Conservation (phyloP, 1,140 invertebrate genomes). For the Drosophila watanabei region DNA sequence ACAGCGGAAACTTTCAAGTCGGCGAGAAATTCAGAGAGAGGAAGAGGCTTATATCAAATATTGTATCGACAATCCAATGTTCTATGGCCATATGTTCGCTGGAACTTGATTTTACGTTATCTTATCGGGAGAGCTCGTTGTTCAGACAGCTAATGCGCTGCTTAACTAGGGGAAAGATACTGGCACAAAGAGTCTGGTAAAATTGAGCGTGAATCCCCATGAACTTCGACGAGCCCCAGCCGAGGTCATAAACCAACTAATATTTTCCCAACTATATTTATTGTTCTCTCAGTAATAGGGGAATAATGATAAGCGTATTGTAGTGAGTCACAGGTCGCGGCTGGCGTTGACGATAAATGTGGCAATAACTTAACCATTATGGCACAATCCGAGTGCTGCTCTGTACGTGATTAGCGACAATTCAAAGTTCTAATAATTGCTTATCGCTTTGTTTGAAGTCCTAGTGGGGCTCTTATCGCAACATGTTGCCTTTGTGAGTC, state of each 20-base stretch:
- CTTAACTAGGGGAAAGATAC: constrained; percentile 35
- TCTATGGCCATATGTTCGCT: constrained; percentile 6
- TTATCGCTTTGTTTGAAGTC: constrained; percentile 15
- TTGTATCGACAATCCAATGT: constrained; percentile 9
- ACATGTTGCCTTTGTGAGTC: constrained; percentile 8
- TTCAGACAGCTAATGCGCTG: constrained; percentile 34
- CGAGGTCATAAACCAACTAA: not conserved
- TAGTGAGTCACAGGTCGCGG: constrained; percentile 31
- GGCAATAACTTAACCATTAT: constrained; percentile 3
- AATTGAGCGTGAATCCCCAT: constrained; percentile 7
- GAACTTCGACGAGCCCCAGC: not conserved
- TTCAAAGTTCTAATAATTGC: constrained; percentile 17
- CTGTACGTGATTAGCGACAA: constrained; percentile 16
- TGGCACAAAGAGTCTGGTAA: constrained; percentile 14
- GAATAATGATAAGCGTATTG: not conserved
- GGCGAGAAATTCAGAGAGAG: not conserved
- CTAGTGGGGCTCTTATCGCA: not conserved
- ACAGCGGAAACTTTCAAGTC: constrained; percentile 30
- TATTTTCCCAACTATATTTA: constrained; percentile 1
- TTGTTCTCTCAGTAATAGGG: not conserved
- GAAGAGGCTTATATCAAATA: not conserved
- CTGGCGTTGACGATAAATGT: too few relatives aligned
- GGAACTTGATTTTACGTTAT: constrained; percentile 22
- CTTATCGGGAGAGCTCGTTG: constrained; percentile 16
- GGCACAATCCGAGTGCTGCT: constrained; percentile 10